Evolutionary conservation across 35 echinoderm and acorn worm genomes (phyloP).

Genomic region (Ophiothrix spiculata): DNA sequence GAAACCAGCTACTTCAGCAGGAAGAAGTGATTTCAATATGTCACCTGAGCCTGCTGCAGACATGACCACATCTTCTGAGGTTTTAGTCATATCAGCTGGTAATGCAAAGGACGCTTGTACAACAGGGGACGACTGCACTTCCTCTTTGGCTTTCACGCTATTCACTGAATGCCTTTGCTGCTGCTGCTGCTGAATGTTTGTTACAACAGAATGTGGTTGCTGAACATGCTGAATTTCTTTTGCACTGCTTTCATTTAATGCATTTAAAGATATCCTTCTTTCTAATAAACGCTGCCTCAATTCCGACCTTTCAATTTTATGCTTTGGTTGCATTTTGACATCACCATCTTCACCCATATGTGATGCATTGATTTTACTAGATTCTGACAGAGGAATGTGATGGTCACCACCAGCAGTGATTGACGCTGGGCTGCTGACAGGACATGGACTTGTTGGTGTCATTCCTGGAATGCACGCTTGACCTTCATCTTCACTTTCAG

Average conservation of each 20-base stretch:
- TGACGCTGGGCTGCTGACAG: not conserved
- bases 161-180: not conserved
- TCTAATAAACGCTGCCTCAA: not conserved
- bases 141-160: not conserved
- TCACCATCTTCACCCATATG: not conserved
- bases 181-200: not conserved
- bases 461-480: not conserved
- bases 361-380: not conserved
- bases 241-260: not conserved
- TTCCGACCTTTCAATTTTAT: not conserved
- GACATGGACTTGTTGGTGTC: not conserved
- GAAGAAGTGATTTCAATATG: conserved; percentile 19
- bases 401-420: not conserved
- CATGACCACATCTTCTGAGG: conserved; percentile 17
- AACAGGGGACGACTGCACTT: not conserved
- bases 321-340: not conserved
- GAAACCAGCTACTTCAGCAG: conserved; percentile 60
- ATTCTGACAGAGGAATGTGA: not conserved
- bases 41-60: conserved; percentile 19
- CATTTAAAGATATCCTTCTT: not conserved
- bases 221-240: not conserved
- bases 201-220: not conserved
- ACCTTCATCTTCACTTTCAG: conserved; percentile 92
- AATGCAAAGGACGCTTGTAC: not conserved
- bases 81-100: not conserved